Percentiles rank a stretch among this genome's conserved stretches.
These are phyloP conservation scores for Dastarcus helophoroides DNA, from an alignment of 2,888 invertebrate species.

Conservation along the genomic window DNA sequence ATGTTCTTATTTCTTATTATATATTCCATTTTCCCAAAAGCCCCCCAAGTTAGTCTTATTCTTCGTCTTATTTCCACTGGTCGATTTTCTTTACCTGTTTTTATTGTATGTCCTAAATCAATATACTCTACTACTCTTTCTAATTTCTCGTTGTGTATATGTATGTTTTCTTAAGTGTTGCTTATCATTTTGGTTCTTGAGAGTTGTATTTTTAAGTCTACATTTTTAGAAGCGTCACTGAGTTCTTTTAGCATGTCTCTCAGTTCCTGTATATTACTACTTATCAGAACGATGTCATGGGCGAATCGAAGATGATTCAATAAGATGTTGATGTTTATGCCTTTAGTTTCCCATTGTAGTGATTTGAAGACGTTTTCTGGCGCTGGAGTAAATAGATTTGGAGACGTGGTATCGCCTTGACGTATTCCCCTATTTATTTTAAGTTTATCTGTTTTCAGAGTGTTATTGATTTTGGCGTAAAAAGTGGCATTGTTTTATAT, in stretches of 20 bases:
- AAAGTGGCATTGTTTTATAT: too few species aligned
- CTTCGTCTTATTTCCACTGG: too few species aligned
- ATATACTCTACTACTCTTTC: too few species aligned
- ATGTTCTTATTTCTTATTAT: too few species aligned
- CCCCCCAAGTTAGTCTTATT: too few species aligned
- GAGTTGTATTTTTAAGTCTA: conserved; percentile 2
- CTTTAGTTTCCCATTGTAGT: conserved; percentile 4
- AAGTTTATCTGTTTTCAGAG: conserved; percentile 7
- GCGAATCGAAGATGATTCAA: conserved; percentile 7
- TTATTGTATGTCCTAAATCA: too few species aligned
- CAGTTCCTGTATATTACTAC: conserved; percentile 3
- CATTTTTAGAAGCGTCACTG: conserved; percentile 4
- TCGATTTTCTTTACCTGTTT: too few species aligned
- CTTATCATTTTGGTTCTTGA: conserved; percentile 6
- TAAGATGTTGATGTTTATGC: conserved; percentile 6
- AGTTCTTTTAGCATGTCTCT: conserved; percentile 6
- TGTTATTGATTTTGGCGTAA: too few species aligned
- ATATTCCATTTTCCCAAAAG: too few species aligned
- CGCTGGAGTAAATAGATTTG: conserved; percentile 6
- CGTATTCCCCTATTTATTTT: conserved; percentile 7
- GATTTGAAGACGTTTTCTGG: conserved; percentile 5
- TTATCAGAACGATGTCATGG: conserved; percentile 5
- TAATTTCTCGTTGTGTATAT: too few species aligned
- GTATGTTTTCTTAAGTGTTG: too few species aligned
- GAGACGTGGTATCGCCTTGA: conserved; percentile 5